phyloP scores from a whole-genome alignment of 2,113 vertebrate genomes.

The Oncorhynchus nerka region DNA sequence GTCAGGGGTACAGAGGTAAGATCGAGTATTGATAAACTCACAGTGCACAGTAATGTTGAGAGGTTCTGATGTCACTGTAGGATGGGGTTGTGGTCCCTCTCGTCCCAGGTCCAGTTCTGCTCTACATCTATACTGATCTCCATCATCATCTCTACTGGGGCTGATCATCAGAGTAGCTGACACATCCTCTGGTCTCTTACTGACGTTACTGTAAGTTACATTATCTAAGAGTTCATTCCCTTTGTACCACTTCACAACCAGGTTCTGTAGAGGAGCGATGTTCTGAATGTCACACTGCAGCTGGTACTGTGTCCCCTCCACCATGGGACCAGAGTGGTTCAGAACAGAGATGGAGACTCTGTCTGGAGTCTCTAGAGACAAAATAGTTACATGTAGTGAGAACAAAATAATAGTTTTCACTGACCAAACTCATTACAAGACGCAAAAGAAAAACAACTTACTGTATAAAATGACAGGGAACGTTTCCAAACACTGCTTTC shows the following conservation, averaged over 20 bases:
- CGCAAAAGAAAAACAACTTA: too few relatives aligned
- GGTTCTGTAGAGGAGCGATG: neutral
- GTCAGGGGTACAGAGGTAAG: too few relatives aligned
- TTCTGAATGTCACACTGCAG: too few relatives aligned
- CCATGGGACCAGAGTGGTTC: neutral
- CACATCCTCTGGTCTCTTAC: conserved; percentile 11
- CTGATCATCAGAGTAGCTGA: conserved; percentile 33
- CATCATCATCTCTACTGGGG: conserved; percentile 22
- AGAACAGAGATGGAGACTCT: conserved; percentile 18
- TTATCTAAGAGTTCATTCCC: neutral
- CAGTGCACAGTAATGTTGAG: conserved; percentile 55
- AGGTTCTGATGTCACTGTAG: conserved; percentile 6
- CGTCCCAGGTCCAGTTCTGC: conserved; percentile 55
- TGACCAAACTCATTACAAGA: too few relatives aligned
- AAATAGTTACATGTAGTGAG: too few relatives aligned
- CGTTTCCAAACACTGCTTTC: too few relatives aligned
- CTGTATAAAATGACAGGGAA: neutral
- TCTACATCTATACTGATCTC: conserved; percentile 59
- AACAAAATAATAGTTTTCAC: too few relatives aligned
- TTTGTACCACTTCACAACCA: conserved; percentile 36
- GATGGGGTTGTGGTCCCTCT: neutral
- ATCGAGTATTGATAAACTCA: conserved; percentile 36
- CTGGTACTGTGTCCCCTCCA: too few relatives aligned
- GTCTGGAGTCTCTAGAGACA: neutral
- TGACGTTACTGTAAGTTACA: neutral